A percentile compares a stretch with the other conserved stretches of the same genome.
phyloP scores from a whole-genome alignment of 92 coral and sea anemone species.

The Micromussa lordhowensis region DNA sequence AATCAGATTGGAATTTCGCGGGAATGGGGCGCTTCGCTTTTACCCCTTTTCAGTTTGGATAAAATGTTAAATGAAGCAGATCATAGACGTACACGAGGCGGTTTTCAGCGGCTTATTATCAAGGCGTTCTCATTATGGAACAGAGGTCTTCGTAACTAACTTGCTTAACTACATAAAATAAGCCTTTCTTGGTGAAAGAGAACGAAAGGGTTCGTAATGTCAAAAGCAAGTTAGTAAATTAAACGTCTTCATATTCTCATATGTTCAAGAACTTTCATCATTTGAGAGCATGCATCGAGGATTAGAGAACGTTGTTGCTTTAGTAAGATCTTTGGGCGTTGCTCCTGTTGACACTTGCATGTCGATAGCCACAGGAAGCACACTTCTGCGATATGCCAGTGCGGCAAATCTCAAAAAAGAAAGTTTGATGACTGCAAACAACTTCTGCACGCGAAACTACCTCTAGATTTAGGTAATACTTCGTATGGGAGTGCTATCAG shows the following conservation, averaged over 20 bases:
- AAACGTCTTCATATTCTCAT: not conserved
- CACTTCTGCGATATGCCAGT: conserved; percentile 1
- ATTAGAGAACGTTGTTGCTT: not conserved
- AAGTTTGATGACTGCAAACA: not conserved
- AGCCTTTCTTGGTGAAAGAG: not conserved
- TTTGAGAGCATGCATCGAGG: not conserved
- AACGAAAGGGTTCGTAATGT: not conserved
- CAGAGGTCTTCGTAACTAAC: not conserved
- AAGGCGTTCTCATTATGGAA: not conserved
- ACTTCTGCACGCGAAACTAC: conserved; percentile 5
- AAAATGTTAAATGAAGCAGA: not conserved
- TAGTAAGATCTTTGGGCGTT: not conserved
- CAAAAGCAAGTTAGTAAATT: not conserved
- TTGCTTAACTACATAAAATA: not conserved
- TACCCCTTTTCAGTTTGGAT: not conserved
- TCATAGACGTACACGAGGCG: not conserved
- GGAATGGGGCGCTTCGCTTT: not conserved
- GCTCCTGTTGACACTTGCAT: conserved; percentile 6
- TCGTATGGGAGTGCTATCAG: not conserved
- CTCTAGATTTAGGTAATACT: not conserved
- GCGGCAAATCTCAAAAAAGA: not conserved
- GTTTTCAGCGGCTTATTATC: not conserved
- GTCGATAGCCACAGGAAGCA: conserved; percentile 17
- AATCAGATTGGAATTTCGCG: not conserved
- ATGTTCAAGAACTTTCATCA: not conserved